A percentile compares a stretch with the other conserved stretches of the same genome.
These are phyloP conservation scores for Amiota mariae DNA, from an alignment of 2,888 invertebrate genomes.

Conservation along the genomic window DNA sequence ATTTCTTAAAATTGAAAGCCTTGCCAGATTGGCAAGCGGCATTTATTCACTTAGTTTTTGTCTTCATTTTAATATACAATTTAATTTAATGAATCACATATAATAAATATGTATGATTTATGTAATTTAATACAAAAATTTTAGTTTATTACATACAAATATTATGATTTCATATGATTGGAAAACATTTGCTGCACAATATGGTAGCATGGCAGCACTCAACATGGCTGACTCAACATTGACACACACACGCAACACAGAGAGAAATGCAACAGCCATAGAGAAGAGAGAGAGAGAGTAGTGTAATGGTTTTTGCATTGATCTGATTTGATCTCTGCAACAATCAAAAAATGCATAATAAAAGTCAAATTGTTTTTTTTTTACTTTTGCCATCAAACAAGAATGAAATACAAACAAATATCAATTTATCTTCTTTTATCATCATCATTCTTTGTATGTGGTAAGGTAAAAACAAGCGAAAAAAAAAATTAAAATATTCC, in stretches of 20 bases:
- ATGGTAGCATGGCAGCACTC: background rate
- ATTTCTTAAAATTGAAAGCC: background rate
- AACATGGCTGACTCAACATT: conserved; percentile 21
- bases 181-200: background rate
- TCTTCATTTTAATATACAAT: no score
- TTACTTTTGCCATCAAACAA: background rate
- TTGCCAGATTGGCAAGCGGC: background rate
- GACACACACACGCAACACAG: background rate
- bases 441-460: conserved; percentile 21
- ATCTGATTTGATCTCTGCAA: background rate
- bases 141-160: background rate
- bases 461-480: background rate
- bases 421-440: conserved; percentile 3
- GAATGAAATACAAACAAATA: background rate
- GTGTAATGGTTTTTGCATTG: conserved; percentile 30
- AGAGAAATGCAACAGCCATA: background rate
- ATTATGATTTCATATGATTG: background rate
- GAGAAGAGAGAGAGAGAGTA: background rate
- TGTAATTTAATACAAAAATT: background rate
- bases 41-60: background rate
- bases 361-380: background rate
- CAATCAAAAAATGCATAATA: background rate
- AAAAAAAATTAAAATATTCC: conserved; percentile 31
- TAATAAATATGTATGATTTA: background rate
- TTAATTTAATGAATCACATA: background rate